These are phyloP conservation scores for Alces alces DNA, from an alignment of 2,113 vertebrate species.

Conservation along the genomic window DNA sequence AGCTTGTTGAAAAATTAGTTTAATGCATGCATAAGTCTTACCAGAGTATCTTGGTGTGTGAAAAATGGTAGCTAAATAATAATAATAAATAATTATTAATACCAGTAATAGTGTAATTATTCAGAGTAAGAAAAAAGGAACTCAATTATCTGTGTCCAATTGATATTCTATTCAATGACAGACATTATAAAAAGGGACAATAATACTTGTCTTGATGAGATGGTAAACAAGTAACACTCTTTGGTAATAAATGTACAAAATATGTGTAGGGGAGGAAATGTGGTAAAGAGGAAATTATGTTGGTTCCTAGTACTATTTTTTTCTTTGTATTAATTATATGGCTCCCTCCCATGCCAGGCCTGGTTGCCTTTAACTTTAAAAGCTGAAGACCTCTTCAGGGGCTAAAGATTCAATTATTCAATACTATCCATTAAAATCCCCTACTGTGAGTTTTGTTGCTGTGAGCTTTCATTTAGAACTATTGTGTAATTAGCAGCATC, in stretches of 20 bases:
- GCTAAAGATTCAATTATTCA: conserved; percentile 41
- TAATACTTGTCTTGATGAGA: neutral
- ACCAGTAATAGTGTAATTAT: neutral
- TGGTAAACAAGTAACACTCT: neutral
- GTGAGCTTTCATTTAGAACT: conserved; percentile 66
- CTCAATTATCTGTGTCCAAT: neutral
- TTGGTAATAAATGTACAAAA: neutral
- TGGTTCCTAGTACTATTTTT: neutral
- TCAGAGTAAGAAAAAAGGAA: neutral
- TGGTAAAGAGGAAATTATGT: conserved; percentile 22
- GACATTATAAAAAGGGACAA: neutral
- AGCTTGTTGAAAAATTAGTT: neutral
- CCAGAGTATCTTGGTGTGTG: neutral
- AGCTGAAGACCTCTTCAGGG: neutral
- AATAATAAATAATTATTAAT: neutral
- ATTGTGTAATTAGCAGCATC: conserved; percentile 70
- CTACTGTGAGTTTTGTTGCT: conserved; percentile 58
- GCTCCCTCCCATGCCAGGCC: neutral
- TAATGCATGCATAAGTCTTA: neutral
- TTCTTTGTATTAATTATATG: neutral
- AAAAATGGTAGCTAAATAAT: neutral
- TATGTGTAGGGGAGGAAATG: neutral
- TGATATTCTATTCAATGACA: neutral
- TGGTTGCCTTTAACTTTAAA: conserved; percentile 40
- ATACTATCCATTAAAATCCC: conserved; percentile 35